A percentile compares a stretch with the other conserved stretches of the same genome.
Conservation (phyloP, 2,113 vertebrate species). For the Heterotilapia buettikoferi region DNA sequence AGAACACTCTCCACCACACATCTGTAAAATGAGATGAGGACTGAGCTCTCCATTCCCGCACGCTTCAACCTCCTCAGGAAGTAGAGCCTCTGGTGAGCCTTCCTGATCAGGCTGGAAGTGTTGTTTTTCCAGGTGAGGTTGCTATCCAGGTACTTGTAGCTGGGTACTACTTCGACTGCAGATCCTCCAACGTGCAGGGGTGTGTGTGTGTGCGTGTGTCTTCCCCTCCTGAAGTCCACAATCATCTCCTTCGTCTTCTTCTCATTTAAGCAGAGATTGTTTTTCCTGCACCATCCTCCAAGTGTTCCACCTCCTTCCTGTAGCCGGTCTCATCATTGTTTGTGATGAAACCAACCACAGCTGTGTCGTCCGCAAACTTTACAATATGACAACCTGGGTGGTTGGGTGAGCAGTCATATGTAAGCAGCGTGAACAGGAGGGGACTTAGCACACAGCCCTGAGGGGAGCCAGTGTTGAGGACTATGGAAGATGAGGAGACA, state of each 20-base stretch:
- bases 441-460: neutral
- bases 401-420: neutral
- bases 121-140: too few species aligned
- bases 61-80: neutral
- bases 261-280: neutral
- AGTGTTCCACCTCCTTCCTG: neutral
- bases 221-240: too few species aligned
- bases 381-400: neutral
- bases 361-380: rapidly evolving
- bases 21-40: neutral
- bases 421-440: rapidly evolving
- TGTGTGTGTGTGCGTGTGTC: too few species aligned
- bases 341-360: too few species aligned
- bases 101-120: neutral
- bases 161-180: too few species aligned
- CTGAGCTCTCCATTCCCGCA: neutral
- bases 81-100: neutral
- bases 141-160: too few species aligned
- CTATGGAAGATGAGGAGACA: neutral
- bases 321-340: neutral
- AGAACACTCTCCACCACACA: neutral
- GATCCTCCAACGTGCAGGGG: too few species aligned
- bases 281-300: neutral
- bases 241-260: too few species aligned
- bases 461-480: neutral